Evolutionary conservation across 2,888 invertebrate species (phyloP).

Genomic region (Yponomeuta malinellus): DNA sequence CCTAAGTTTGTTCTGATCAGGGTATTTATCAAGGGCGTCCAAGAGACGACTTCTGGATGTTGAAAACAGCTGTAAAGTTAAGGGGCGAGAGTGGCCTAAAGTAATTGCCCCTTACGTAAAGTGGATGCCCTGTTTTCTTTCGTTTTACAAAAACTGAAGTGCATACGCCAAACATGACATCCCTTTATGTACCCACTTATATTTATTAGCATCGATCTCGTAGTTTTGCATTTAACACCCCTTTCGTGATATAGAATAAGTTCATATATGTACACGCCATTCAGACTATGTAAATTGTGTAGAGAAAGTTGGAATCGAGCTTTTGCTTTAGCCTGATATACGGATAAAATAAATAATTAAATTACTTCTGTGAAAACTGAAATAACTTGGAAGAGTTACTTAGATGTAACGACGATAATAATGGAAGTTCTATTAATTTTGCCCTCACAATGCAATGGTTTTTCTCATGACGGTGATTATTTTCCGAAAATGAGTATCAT

Average conservation of each 20-base stretch:
- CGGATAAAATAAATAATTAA: slow-evolving; percentile 15
- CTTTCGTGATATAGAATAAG: slow-evolving; percentile 39
- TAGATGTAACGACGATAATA: not conserved
- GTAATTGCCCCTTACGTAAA: not conserved
- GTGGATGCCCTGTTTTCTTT: not conserved
- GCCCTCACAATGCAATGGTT: slow-evolving; percentile 11
- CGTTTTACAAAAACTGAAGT: not conserved
- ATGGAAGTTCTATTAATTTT: not conserved
- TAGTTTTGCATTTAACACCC: slow-evolving; percentile 42
- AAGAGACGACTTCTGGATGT: not conserved
- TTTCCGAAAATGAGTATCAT: not conserved
- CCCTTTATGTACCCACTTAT: not conserved
- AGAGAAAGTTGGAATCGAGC: slow-evolving; percentile 65
- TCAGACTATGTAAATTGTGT: slow-evolving; percentile 35
- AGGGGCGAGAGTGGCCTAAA: not conserved
- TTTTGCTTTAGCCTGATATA: slow-evolving; percentile 68
- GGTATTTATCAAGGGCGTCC: slow-evolving; percentile 9
- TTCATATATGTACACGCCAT: slow-evolving; percentile 6
- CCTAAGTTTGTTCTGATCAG: slow-evolving; percentile 14
- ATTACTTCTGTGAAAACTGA: slow-evolving; percentile 14
- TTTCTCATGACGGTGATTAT: not conserved
- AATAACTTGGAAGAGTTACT: slow-evolving; percentile 4
- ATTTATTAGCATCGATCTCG: slow-evolving; percentile 35
- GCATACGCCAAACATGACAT: not conserved
- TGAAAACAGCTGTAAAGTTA: not conserved